Conservation (phyloP, 2,113 vertebrate genomes). For the Pelobates fuscus region DNA sequence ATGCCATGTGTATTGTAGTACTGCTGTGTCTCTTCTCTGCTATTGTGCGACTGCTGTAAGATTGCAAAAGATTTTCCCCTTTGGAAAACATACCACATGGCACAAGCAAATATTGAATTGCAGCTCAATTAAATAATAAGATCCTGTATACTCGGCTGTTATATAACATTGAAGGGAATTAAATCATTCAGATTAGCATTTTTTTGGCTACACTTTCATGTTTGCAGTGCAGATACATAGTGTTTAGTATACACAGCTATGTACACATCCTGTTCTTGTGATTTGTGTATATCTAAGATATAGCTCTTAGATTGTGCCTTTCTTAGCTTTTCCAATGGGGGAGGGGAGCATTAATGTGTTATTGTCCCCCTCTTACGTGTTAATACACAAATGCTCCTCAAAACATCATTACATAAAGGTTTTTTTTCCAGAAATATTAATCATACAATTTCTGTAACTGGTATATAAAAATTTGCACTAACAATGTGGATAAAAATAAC, state of each 20-base stretch:
- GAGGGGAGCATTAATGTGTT: too few species aligned
- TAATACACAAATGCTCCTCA: too few species aligned
- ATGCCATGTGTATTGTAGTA: too few species aligned
- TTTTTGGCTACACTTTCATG: constrained; percentile 8
- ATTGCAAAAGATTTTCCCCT: neutral
- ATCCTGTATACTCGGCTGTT: constrained; percentile 4
- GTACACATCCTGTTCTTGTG: constrained; percentile 42
- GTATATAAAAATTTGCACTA: too few species aligned
- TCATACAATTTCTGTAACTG: too few species aligned
- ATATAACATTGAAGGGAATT: constrained; percentile 33
- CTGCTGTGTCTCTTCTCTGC: too few species aligned
- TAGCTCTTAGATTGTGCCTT: neutral
- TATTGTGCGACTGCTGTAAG: too few species aligned
- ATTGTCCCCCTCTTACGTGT: too few species aligned
- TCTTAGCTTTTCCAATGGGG: too few species aligned
- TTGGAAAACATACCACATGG: neutral
- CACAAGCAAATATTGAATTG: constrained; percentile 18
- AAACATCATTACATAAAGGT: too few species aligned
- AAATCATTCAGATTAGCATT: neutral
- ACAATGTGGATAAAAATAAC: too few species aligned
- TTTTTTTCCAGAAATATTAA: too few species aligned
- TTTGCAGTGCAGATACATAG: constrained; percentile 31
- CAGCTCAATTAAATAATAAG: neutral
- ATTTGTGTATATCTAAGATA: constrained; percentile 15
- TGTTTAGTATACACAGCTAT: constrained; percentile 33